A percentile compares a stretch with the other conserved stretches of the same genome.
Evolutionary conservation across 2,888 invertebrate genomes (phyloP).

Genomic region (Aporophyla lueneburgensis): DNA sequence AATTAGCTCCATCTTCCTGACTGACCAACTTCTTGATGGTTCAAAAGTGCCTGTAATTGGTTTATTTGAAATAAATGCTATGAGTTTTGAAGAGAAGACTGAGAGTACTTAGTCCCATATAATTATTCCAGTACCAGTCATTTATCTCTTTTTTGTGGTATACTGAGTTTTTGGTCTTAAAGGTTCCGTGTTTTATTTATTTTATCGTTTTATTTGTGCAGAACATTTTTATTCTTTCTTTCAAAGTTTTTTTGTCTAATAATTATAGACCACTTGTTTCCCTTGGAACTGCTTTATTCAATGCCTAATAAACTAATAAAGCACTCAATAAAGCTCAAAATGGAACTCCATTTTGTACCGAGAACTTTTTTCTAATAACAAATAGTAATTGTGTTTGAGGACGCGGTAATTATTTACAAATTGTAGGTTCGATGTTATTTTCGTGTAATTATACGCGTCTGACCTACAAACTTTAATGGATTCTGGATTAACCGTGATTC

Average conservation of each 20-base stretch:
- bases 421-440: conserved; percentile 1
- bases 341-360: background rate
- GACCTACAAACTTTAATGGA: conserved; percentile 9
- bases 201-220: background rate
- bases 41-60: no score
- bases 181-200: background rate
- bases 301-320: background rate
- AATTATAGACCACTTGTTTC: background rate
- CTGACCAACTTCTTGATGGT: no score
- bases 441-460: conserved; percentile 9
- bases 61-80: no score
- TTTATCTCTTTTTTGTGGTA: background rate
- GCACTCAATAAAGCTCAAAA: no score
- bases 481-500: background rate
- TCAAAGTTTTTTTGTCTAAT: background rate
- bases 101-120: no score
- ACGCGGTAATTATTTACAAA: conserved; percentile 12
- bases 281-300: background rate
- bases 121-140: no score
- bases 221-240: background rate
- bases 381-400: background rate
- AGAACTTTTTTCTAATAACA: background rate
- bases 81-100: no score
- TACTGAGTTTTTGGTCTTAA: background rate
- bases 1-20: no score